Evolutionary conservation across 2,113 vertebrate species (phyloP), one percentile per base, ranked within the genome.

Genomic region (Notothenia rossii): DNA sequence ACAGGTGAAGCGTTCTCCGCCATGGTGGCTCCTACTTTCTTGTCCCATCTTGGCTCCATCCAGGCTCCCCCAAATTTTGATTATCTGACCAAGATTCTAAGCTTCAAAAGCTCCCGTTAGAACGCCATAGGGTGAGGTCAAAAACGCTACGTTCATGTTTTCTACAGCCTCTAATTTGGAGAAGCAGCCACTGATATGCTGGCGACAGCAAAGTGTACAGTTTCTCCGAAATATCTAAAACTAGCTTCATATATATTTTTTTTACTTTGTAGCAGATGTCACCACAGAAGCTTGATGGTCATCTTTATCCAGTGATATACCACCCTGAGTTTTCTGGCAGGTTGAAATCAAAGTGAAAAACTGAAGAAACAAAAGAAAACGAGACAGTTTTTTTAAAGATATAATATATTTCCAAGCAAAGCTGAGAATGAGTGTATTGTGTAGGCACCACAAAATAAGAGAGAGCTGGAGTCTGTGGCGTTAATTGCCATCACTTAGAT

Each of bases 131-230:
- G 73, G 58, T 87, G 54, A 90, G 79, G 86, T 86, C 84, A 81
- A 65, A 12, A 56, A 82, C 45, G 61, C 68, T 51, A 8, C 50
- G 15, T 81, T 40, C 68, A 61, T 49, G 4, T 71, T 82, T 72
- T 76, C 58, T 61, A 3, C 61, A 84, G 78, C 81, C 90, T 91
- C 82, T 92, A 85, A 92, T 92, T 88, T 85, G 58, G 58, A 43
- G 43, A 59, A 10, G 25, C 51, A 69, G 55, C 58, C 81, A 63
- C 63, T 54, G 84, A 83, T 83, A 73, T 62, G 50, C 43, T 73
- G 72, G 25, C 62, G 71, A 33, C 53, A 82, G 65, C 51, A 46
- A 55, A 56, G 43, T 64, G 45, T 64, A 74, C 60, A 40, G 68
- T 86, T 74, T 67, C 54, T 85, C 29, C 54, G 29, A 40, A 77